Percentiles rank a stretch among this genome's conserved stretches.
Evolutionary conservation across 2,888 invertebrate genomes (phyloP).

Genomic region (Aphelenchoides bicaudatus): DNA sequence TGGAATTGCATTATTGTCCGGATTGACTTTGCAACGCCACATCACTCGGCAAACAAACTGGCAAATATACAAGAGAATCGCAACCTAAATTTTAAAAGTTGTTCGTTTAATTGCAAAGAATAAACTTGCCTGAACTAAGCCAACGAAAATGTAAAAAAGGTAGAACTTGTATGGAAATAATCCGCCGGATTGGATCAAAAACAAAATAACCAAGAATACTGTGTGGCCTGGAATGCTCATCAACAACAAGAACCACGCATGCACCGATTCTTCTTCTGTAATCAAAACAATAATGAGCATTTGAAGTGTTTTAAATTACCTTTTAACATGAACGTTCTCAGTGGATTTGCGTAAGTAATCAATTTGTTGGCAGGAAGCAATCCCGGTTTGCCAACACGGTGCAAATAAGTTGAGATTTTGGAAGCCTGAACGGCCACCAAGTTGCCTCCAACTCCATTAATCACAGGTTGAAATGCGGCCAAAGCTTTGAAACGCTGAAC

Average conservation of each 20-base stretch:
- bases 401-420: conserved; percentile 45
- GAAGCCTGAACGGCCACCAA: conserved; percentile 48
- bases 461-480: conserved; percentile 52
- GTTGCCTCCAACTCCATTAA: conserved; percentile 57
- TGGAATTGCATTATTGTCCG: conserved; percentile 55
- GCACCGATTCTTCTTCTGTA: conserved; percentile 47
- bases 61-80: conserved; percentile 49
- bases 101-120: background rate
- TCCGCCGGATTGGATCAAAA: conserved; percentile 17
- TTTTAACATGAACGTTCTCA: conserved; percentile 32
- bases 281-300: conserved; percentile 11
- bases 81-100: conserved; percentile 37
- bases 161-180: conserved; percentile 13
- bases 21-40: conserved; percentile 49
- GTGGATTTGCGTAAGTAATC: conserved; percentile 30
- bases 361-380: conserved; percentile 23
- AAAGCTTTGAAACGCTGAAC: conserved; percentile 42
- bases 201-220: conserved; percentile 45
- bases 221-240: conserved; percentile 47
- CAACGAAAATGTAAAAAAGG: conserved; percentile 14
- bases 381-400: conserved; percentile 31
- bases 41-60: conserved; percentile 47
- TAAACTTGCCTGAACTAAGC: conserved; percentile 20
- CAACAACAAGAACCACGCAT: conserved; percentile 40
- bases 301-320: conserved; percentile 21